These are phyloP conservation scores for Epinotia ramella DNA, from an alignment of 2,888 invertebrate genomes.

Conservation along the genomic window DNA sequence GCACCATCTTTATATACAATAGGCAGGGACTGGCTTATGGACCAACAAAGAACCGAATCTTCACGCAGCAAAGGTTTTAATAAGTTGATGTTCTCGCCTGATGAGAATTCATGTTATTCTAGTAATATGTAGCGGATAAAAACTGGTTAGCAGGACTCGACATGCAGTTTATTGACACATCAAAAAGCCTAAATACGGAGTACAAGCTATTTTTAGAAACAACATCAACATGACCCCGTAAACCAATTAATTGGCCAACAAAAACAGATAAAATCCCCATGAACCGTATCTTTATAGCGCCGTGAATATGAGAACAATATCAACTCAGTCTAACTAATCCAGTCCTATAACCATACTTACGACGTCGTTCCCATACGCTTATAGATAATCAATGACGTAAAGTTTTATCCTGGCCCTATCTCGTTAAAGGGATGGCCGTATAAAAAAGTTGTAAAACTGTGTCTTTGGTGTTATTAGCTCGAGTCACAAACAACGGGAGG, in stretches of 20 bases:
- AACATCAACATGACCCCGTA: not conserved
- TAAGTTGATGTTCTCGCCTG: too few species aligned
- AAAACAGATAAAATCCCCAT: slow-evolving; percentile 31
- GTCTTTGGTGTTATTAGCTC: slow-evolving; percentile 45
- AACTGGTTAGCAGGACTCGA: too few species aligned
- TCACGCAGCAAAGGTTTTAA: too few species aligned
- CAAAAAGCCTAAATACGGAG: too few species aligned
- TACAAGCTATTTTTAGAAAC: not conserved
- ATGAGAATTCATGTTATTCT: too few species aligned
- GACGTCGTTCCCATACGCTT: slow-evolving; percentile 46
- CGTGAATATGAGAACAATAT: slow-evolving; percentile 44
- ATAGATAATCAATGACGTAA: slow-evolving; percentile 50
- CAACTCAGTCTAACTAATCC: slow-evolving; percentile 38
- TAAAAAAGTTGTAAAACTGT: slow-evolving; percentile 51
- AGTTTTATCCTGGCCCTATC: slow-evolving; percentile 46
- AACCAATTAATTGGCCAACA: slow-evolving; percentile 35
- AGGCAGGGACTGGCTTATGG: too few species aligned
- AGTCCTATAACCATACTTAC: slow-evolving; percentile 35
- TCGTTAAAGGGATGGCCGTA: slow-evolving; percentile 50
- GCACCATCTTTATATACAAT: too few species aligned
- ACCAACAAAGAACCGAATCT: too few species aligned
- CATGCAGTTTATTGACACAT: too few species aligned
- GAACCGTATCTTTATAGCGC: slow-evolving; percentile 34
- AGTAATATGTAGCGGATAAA: too few species aligned
- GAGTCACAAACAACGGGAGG: slow-evolving; percentile 45